These are phyloP conservation scores for Aporophyla nigra DNA, from an alignment of 2,888 invertebrate species.

Conservation along the genomic window DNA sequence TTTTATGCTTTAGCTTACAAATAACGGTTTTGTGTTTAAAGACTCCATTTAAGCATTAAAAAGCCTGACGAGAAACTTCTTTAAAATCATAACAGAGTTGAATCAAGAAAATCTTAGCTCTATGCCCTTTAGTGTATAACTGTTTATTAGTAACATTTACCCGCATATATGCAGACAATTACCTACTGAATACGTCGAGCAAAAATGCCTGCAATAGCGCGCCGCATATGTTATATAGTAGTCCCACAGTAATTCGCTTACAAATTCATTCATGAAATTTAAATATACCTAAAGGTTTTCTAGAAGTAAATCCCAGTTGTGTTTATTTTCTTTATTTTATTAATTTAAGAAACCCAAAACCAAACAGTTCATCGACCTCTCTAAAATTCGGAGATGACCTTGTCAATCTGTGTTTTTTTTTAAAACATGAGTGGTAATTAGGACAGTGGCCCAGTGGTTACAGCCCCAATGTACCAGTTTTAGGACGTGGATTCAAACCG, in stretches of 20 bases:
- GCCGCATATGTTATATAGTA: neutral
- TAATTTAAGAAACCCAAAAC: neutral
- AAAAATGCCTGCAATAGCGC: constrained; percentile 29
- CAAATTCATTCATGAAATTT: constrained; percentile 4
- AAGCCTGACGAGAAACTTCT: neutral
- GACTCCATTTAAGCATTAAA: no score
- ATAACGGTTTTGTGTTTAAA: no score
- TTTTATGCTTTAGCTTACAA: no score
- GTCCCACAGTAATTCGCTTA: neutral
- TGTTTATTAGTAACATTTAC: constrained; percentile 35
- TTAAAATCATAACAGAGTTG: neutral
- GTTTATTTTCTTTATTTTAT: neutral
- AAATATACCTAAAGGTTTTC: neutral
- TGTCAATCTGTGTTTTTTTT: neutral
- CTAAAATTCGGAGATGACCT: neutral
- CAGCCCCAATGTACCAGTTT: no score
- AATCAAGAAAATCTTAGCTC: neutral
- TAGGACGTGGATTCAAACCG: no score
- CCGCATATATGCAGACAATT: neutral
- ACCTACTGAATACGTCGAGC: constrained; percentile 18
- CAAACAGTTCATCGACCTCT: neutral
- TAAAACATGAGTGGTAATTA: neutral
- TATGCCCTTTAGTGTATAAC: neutral
- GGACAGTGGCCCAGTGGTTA: no score
- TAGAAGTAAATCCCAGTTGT: neutral